A percentile compares a stretch with the other conserved stretches of the same genome.
Evolutionary conservation across 2,888 invertebrate species (phyloP).

Genomic region (Erebia palarica): DNA sequence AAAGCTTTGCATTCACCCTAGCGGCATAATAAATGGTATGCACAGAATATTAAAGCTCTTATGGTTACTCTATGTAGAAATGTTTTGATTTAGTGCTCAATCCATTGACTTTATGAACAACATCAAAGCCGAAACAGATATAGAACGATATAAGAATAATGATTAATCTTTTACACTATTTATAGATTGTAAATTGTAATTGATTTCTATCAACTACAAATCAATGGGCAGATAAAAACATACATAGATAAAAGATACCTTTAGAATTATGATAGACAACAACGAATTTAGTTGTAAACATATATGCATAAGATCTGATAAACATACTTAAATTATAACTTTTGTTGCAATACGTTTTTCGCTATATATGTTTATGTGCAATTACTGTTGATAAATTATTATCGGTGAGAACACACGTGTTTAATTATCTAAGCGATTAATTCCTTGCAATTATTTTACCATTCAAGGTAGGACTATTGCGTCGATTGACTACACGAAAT

Average conservation of each 20-base stretch:
- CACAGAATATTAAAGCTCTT: neutral
- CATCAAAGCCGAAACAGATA: neutral
- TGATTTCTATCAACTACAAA: neutral
- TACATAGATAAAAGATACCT: neutral
- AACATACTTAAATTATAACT: neutral
- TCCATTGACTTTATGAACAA: neutral
- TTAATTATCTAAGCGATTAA: constrained; percentile 12
- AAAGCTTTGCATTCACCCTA: constrained; percentile 20
- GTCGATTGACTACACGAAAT: constrained; percentile 1
- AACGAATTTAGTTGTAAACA: neutral
- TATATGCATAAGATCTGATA: neutral
- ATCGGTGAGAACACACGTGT: neutral
- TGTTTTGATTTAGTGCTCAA: constrained; percentile 6
- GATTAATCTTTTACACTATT: neutral
- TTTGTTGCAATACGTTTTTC: too few species aligned
- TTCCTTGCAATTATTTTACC: constrained; percentile 11
- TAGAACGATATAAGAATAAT: neutral
- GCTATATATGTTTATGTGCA: neutral
- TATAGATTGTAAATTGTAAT: neutral
- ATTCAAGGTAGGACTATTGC: constrained; percentile 11
- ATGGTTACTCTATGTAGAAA: neutral
- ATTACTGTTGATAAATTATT: constrained; percentile 9
- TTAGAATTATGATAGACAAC: neutral
- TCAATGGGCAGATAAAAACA: neutral
- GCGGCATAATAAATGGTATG: constrained; percentile 18